These are phyloP conservation scores for Paracanthobrama guichenoti DNA, from an alignment of 2,113 vertebrate genomes.

Conservation along the genomic window DNA sequence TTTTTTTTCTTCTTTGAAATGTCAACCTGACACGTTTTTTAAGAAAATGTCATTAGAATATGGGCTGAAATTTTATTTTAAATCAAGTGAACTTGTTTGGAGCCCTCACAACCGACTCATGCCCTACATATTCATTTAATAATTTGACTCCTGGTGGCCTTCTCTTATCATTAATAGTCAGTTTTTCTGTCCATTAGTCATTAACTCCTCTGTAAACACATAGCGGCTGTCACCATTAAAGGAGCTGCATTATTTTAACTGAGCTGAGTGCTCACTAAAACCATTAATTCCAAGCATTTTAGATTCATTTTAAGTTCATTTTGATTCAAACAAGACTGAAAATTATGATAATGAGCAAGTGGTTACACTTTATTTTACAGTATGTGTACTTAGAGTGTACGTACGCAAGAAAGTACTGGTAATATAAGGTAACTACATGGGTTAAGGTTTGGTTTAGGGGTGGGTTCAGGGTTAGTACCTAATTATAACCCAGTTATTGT, in stretches of 20 bases:
- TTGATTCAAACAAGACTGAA: too few species aligned
- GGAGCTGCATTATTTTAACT: neutral
- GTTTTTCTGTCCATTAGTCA: neutral
- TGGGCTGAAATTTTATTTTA: neutral
- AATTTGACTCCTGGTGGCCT: neutral
- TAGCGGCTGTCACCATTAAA: neutral
- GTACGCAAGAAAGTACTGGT: too few species aligned
- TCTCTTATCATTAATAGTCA: neutral
- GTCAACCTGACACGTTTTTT: neutral
- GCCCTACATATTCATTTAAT: neutral
- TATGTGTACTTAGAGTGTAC: too few species aligned
- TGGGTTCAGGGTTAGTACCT: too few species aligned
- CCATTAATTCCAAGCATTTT: neutral
- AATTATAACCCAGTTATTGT: too few species aligned
- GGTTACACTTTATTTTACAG: too few species aligned
- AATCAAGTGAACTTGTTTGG: conserved; percentile 1
- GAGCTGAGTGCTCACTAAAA: neutral
- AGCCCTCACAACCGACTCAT: neutral
- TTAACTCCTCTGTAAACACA: conserved; percentile 1
- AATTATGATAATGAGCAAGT: too few species aligned
- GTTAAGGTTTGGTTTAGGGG: too few species aligned
- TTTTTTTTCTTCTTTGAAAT: neutral
- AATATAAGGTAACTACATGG: too few species aligned
- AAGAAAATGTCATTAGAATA: neutral
- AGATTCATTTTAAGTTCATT: neutral